Conservation (phyloP, 2,888 invertebrate genomes). For the Hipparchia semele region DNA sequence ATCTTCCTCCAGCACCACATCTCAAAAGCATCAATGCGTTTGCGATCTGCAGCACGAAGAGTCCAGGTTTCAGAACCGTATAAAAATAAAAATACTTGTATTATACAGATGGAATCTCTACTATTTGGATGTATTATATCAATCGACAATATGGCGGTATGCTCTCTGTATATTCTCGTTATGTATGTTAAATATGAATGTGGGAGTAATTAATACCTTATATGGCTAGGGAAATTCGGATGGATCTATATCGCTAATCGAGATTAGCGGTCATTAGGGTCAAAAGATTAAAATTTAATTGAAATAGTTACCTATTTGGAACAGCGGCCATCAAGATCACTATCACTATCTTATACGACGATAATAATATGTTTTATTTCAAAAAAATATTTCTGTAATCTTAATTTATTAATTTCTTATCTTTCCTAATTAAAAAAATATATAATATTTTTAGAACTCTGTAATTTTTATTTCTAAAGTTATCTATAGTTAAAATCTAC, state of each 20-base stretch:
- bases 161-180: constrained; percentile 31
- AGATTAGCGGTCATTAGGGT: constrained; percentile 28
- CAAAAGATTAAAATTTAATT: constrained; percentile 31
- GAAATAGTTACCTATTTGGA: constrained; percentile 26
- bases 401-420: constrained; percentile 16
- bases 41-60: too few species aligned
- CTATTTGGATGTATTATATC: neutral
- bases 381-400: constrained; percentile 18
- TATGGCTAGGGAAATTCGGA: constrained; percentile 24
- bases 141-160: neutral
- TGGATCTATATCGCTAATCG: constrained; percentile 20
- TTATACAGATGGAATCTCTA: neutral
- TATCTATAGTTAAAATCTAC: neutral
- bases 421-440: constrained; percentile 2
- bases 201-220: constrained; percentile 39
- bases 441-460: constrained; percentile 3
- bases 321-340: constrained; percentile 23
- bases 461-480: constrained; percentile 7
- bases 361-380: constrained; percentile 14
- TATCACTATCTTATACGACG: constrained; percentile 6
- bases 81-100: too few species aligned
- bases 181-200: constrained; percentile 36
- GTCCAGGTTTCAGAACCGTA: too few species aligned
- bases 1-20: too few species aligned
- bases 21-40: too few species aligned